Percentiles rank a stretch among this genome's conserved stretches.
These are phyloP conservation scores for Spinus olivaceus DNA, from an alignment of 2,797 vertebrate species.

Conservation along the genomic window DNA sequence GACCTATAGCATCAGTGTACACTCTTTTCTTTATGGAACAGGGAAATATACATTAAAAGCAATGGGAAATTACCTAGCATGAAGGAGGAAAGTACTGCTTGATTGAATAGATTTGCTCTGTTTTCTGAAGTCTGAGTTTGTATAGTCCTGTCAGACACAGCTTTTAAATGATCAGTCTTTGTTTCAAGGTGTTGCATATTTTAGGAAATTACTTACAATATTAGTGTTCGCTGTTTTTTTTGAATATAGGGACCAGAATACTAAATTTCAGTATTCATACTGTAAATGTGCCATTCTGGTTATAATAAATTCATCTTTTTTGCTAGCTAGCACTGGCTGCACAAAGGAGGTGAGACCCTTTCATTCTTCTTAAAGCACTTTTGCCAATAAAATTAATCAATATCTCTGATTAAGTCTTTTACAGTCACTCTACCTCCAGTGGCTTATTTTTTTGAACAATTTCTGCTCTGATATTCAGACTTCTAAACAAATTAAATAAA, in stretches of 20 bases:
- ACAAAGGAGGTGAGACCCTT: not conserved
- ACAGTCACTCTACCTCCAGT: not conserved
- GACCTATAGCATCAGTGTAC: not conserved
- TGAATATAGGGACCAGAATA: not conserved
- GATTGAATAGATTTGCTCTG: not conserved
- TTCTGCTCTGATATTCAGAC: not conserved
- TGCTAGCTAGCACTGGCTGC: not conserved
- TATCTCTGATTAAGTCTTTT: not conserved
- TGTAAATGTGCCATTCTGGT: not conserved
- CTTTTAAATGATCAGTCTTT: not conserved
- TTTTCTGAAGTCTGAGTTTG: not conserved
- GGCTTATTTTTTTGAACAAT: not conserved
- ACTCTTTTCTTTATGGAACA: not conserved
- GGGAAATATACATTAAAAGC: not conserved
- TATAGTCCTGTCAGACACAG: not conserved
- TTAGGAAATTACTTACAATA: not conserved
- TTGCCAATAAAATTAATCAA: not conserved
- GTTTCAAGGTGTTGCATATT: not conserved
- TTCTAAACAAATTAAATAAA: not conserved
- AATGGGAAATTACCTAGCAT: not conserved
- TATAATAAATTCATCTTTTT: not conserved
- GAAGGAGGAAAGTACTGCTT: not conserved
- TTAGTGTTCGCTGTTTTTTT: not conserved
- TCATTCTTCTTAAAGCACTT: not conserved
- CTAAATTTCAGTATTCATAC: not conserved